Base-by-base conservation (phyloP, 2,113 vertebrate species). In the Cyanistes caeruleus region DNA sequence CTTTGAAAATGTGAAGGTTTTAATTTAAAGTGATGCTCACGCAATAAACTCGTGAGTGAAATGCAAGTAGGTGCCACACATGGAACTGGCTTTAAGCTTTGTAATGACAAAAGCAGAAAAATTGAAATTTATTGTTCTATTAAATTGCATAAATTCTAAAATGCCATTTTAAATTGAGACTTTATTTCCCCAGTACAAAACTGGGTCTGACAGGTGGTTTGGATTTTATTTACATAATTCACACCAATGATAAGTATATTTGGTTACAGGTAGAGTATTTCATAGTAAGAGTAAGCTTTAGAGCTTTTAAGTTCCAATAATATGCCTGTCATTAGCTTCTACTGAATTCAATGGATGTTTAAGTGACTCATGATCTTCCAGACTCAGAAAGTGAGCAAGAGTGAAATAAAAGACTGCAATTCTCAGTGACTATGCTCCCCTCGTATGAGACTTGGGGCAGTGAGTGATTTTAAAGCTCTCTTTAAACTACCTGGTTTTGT, bases 61-160 rank as follows among this genome's bases (percentile, higher is more conserved):
- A 83, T 55, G 20, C 64, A 81, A 82, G 87, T 72, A 87, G 58
- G 56, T 84, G 69, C 49, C 76, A 87, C 58, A 87, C 53, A 69
- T 64, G 86, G 64, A 93, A 87, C 84, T 78, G 51, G 27, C 64
- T 90, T 64, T 64, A 76, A 89, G 80, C 53, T 80, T 76, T 53
- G 11, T 55, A 64, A 90, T 67, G 51, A 62, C 69, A 95, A 91
- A 93, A 84, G 12, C 1, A 2, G 72, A 84, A 84, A 89, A 95
- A 82, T 5, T 13, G 25, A 52, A 77, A 84, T 91, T 63, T 79
- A 84, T 69, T 74, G 25, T 80, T 87, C 83, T 80, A 75, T 79
- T 74, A 92, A 96, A 94, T 75, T 11, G 46, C 30, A 87, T 81
- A 63, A 90, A 85, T 89, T 92, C 41, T 41, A 58, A 94, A 80